Evolutionary conservation across 2,888 invertebrate species (phyloP), one percentile per base, ranked within the genome.

Genomic region (Chalcis sispes): DNA sequence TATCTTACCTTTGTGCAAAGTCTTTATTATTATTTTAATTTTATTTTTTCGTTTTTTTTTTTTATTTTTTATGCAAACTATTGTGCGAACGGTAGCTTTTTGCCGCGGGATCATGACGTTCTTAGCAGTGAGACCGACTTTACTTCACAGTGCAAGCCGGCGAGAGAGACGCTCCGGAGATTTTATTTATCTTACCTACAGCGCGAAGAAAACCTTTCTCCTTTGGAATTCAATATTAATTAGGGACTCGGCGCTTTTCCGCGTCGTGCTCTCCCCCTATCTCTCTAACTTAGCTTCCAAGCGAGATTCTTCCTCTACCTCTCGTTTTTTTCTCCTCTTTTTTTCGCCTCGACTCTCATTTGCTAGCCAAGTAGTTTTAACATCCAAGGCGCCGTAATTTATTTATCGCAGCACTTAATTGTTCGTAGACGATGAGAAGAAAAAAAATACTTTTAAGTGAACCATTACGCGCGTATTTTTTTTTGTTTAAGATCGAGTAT

Each of bases 201-300:
- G 58, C 48, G 54, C 54, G 42, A 40, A n/a, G n/a, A 46, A 29
- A 65, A 42, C 72, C 72, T 69, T 50, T 18, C 59, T 65, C 46
- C 27, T 59, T 27, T 32, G 77, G 75, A 80, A 77, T 77, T 79
- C 78, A 78, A 80, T 81, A 79, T 81, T 81, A 81, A 81, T 81
- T 81, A 80, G 78, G 66, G 69, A 46, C 71, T 62, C 62, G 61
- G 54, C 62, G 71, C 71, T 54, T 18, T 52, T 62, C 40, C 27
- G 3, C 18, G 8, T 15, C 32, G 20, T 20, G 7, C 40, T 50
- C 15, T n/a, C n/a, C n/a, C n/a, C n/a, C n/a, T n/a, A n/a, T n/a
- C n/a, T n/a, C n/a, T n/a, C n/a, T 48, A 20, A 58, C 50, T 54
- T 54, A 64, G 64, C 29, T 54, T 50, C 20, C 18, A 36, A 15